phyloP scores from a whole-genome alignment of 2,888 invertebrate genomes.

The Tetheella fluctuosa region DNA sequence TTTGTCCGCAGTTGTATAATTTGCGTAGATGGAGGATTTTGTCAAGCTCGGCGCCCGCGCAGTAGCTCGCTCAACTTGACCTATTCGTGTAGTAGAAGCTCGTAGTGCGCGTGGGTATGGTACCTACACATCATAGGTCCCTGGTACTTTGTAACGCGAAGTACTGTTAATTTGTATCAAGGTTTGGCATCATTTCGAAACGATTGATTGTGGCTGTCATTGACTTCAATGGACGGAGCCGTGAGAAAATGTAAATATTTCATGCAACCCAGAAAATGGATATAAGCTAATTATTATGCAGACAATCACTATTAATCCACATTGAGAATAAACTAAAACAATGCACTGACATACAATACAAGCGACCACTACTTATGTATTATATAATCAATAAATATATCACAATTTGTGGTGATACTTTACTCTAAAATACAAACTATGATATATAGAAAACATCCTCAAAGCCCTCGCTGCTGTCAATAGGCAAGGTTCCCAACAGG shows the following conservation, averaged over 20 bases:
- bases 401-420: neutral
- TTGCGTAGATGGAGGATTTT: conserved; percentile 58
- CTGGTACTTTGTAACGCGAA: conserved; percentile 4
- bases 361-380: conserved; percentile 14
- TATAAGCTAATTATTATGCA: neutral
- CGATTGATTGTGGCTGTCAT: conserved; percentile 5
- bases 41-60: conserved; percentile 32
- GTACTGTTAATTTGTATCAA: conserved; percentile 5
- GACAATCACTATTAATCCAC: conserved; percentile 2
- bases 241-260: conserved; percentile 8
- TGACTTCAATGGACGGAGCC: conserved; percentile 3
- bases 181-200: conserved; percentile 7
- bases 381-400: conserved; percentile 26
- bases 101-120: conserved; percentile 16
- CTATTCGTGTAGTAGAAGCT: conserved; percentile 50
- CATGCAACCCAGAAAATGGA: neutral
- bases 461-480: too few species aligned
- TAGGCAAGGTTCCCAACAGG: too few species aligned
- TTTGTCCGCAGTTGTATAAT: conserved; percentile 33
- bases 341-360: neutral
- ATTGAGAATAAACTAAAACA: neutral
- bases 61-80: conserved; percentile 64
- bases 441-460: too few species aligned
- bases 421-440: too few species aligned
- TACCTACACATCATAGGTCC: conserved; percentile 6